These are phyloP conservation scores for Tromatobia lineatoria DNA, from an alignment of 2,888 invertebrate genomes.

Conservation along the genomic window DNA sequence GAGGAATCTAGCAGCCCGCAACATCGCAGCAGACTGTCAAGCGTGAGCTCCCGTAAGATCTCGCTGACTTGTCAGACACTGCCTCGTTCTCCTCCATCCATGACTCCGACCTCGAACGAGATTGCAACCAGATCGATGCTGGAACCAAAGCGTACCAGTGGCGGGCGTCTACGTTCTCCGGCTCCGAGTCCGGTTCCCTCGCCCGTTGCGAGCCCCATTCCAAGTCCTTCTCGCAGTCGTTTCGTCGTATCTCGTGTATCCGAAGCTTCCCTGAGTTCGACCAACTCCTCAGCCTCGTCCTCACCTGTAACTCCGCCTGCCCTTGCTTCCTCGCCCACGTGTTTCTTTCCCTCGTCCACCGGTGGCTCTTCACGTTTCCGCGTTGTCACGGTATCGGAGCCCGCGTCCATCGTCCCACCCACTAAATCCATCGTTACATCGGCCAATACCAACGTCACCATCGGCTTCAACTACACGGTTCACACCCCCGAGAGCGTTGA, in stretches of 20 bases:
- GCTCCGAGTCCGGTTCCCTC: slow-evolving; percentile 89
- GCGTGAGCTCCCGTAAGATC: slow-evolving; percentile 88
- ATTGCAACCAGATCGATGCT: slow-evolving; percentile 77
- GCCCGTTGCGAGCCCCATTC: slow-evolving; percentile 90
- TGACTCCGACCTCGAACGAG: slow-evolving; percentile 73
- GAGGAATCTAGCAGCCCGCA: slow-evolving; percentile 80
- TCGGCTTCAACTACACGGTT: slow-evolving; percentile 75
- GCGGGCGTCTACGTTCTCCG: slow-evolving; percentile 89
- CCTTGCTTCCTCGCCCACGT: slow-evolving; percentile 86
- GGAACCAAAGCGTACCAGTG: slow-evolving; percentile 84
- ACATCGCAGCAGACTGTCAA: slow-evolving; percentile 80
- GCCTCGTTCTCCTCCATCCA: slow-evolving; percentile 78
- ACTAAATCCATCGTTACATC: slow-evolving; percentile 86
- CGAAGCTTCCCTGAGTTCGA: slow-evolving; percentile 84
- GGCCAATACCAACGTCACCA: slow-evolving; percentile 73
- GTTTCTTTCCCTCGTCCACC: slow-evolving; percentile 85
- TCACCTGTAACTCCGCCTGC: slow-evolving; percentile 83
- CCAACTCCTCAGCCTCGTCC: slow-evolving; percentile 83
- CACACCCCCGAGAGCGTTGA: slow-evolving; percentile 68
- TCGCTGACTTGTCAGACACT: slow-evolving; percentile 90
- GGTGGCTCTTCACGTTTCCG: slow-evolving; percentile 79
- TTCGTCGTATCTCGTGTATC: slow-evolving; percentile 86
- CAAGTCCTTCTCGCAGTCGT: slow-evolving; percentile 86
- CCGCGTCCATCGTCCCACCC: slow-evolving; percentile 58
- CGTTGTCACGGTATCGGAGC: slow-evolving; percentile 84